Evolutionary conservation across 2,113 vertebrate species (phyloP).

Genomic region (Nipponia nippon): DNA sequence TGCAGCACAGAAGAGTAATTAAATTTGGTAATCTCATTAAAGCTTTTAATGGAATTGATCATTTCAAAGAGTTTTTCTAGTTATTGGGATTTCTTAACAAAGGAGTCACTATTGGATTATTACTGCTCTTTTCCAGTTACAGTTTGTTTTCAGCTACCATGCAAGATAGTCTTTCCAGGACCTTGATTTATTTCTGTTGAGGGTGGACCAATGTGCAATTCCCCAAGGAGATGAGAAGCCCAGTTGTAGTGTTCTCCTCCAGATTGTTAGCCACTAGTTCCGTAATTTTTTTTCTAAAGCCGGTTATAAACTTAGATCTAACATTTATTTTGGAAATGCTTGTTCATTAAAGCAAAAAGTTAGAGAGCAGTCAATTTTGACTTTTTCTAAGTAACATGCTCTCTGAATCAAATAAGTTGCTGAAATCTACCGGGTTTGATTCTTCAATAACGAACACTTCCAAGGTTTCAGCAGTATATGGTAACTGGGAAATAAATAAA

Average conservation of each 20-base stretch:
- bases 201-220: not conserved
- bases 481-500: not conserved
- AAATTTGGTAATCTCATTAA: constrained; percentile 70
- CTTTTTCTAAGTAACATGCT: not conserved
- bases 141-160: not conserved
- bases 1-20: constrained; percentile 58
- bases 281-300: not conserved
- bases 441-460: not conserved
- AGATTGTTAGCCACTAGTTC: not conserved
- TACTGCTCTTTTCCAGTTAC: not conserved
- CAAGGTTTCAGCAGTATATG: not conserved
- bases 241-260: not conserved
- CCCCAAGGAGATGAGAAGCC: not conserved
- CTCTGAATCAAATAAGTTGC: not conserved
- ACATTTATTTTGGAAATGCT: not conserved
- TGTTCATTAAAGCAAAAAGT: not conserved
- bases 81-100: constrained; percentile 45
- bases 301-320: not conserved
- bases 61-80: constrained; percentile 50
- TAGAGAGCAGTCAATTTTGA: not conserved
- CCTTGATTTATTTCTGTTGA: not conserved
- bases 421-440: not conserved
- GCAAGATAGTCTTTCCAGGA: not conserved
- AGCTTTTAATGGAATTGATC: constrained; percentile 70
- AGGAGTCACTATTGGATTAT: constrained; percentile 14